Conservation (phyloP, 2,888 invertebrate species). For the Ditylenchus weischeri region DNA sequence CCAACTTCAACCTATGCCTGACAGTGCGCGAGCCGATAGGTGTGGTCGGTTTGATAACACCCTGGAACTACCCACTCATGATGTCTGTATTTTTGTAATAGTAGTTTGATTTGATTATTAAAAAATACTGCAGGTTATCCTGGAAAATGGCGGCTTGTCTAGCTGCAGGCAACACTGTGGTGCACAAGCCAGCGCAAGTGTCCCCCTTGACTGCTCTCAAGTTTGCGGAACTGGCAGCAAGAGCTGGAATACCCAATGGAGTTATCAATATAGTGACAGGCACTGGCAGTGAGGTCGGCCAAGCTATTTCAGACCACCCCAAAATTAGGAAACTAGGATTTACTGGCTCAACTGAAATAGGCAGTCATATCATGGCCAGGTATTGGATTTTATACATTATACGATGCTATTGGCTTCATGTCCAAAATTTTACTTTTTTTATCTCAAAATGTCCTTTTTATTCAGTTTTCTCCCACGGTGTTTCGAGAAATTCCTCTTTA, state of each 20-base stretch:
- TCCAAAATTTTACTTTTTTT: too few species aligned
- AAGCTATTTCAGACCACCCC: conserved; percentile 81
- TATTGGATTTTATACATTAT: conserved; percentile 32
- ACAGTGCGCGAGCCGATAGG: conserved; percentile 87
- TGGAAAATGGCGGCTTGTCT: conserved; percentile 98
- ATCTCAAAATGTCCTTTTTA: too few species aligned
- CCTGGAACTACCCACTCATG: conserved; percentile 93
- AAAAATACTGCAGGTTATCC: conserved; percentile 65
- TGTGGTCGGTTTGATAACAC: conserved; percentile 83
- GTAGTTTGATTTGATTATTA: not conserved
- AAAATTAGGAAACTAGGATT: conserved; percentile 86
- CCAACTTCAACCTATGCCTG: conserved; percentile 81
- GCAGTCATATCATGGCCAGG: conserved; percentile 83
- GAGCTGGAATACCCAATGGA: conserved; percentile 89
- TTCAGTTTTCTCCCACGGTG: too few species aligned
- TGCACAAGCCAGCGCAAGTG: conserved; percentile 83
- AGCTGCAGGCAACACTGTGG: conserved; percentile 91
- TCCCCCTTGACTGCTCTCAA: conserved; percentile 44
- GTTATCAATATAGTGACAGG: conserved; percentile 80
- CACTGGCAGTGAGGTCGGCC: conserved; percentile 66
- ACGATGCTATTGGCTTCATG: too few species aligned
- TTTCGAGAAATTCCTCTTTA: too few species aligned
- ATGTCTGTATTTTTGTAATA: conserved; percentile 65
- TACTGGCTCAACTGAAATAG: conserved; percentile 89
- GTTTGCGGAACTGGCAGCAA: conserved; percentile 82